Evolutionary conservation across 2,797 vertebrate species (phyloP), one percentile per base, ranked within the genome.

Genomic region (Sebastes reedi): DNA sequence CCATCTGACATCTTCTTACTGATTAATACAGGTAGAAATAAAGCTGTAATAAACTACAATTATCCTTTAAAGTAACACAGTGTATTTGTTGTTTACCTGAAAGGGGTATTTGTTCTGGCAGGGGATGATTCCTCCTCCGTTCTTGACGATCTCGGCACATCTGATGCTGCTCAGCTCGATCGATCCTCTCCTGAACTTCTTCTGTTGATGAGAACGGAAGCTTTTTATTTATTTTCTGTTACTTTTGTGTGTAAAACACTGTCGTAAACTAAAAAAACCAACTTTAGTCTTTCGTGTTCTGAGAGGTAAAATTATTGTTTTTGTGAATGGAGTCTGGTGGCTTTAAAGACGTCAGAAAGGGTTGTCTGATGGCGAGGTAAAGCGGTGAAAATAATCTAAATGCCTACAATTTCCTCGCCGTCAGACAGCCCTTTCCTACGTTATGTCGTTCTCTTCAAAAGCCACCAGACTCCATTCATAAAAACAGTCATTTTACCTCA

Each of bases 51-150:
- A 12, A n/a, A 34, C 9, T 30, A 61, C 30, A 61, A 7, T 12
- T 32, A 32, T 32, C 16, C 9, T 61, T 32, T 60, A 60, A 30
- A n/a, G 59, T 30, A 20, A 0, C 56, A 5, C 55, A 2, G 27
- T 59, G 2, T 9, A 24, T 0, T 5, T 36, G 54, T 52, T 56
- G 72, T 67, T 4, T 95, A 99, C 98, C 97, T 99, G 98, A 92
- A 99, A 99, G 1, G 98, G 97, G 62, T 97, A 99, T 88, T 99
- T 98, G 92, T 99, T 97, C 87, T 97, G 96, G 89, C 98, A 99
- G 72, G 98, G 97, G 88, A 98, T 97, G 85, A 94, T 36, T 25
- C 73, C 84, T 2, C 94, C 93, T 65, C 95, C 96, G 13, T 92
- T 97, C 93, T 95, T 98, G 75, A 99, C 98, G 65, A 97, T 95